Evolutionary conservation across 2,797 vertebrate species (phyloP), one percentile per base, ranked within the genome.

Genomic region (Silurus lanzhouensis): DNA sequence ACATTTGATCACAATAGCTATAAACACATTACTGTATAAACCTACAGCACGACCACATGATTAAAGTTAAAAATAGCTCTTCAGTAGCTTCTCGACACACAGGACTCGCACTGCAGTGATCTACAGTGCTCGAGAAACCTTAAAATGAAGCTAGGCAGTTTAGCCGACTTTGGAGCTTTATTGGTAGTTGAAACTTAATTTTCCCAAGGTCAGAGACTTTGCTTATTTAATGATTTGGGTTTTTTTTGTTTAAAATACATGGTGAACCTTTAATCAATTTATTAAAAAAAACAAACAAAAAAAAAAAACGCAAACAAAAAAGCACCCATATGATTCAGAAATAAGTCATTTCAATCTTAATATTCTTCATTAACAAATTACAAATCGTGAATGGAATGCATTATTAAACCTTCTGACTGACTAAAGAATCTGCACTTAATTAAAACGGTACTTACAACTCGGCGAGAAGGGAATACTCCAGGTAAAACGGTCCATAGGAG

Each of bases 401-500:
- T 17, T 0, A 4, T 48, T 66, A 27, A 3, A 79, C 1, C 13
- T 12, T 3, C 25, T 1, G 64, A 64, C n/a, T 38, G 27, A 6
- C 44, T 58, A 38, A 79, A 61, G 10, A 78, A 61, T 12, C 14
- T 1, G 19, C 19, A 31, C 9, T 48, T 5, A 80, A 74, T 20
- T 55, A n/a, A 60, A 57, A 46, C 7, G 5, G 52, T 90, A 97
- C 98, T 89, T 94, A 99, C 98, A 99, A 99, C 92, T 99, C 98
- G 57, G 98, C 98, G 64, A 99, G 96, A 63, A 99, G 95, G 1
- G 98, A 99, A 92, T 99, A 99, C 89, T 99, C 98, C 94, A 99
- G 91, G 92, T 99, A 99, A 93, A 99, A 99, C 68, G 98, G 98
- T 13, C 98, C 98, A 0, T 99, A 99, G 17, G 98, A 98, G 64